These are phyloP conservation scores for Cynoglossus semilaevis DNA, from an alignment of 2,113 vertebrate species.

Conservation along the genomic window DNA sequence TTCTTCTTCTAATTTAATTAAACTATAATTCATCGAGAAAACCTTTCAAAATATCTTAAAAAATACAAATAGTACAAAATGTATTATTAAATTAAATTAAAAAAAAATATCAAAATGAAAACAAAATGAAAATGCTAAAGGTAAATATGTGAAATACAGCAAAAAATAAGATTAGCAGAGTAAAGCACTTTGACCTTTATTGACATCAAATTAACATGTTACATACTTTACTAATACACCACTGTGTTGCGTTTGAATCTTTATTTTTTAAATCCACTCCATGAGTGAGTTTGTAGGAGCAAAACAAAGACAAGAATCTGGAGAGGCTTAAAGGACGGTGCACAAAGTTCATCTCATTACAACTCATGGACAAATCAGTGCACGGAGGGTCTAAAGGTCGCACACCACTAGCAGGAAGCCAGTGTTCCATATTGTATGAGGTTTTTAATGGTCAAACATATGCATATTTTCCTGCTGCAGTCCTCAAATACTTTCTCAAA, in stretches of 20 bases:
- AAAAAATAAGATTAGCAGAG: too few relatives aligned
- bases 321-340: conserved; percentile 20
- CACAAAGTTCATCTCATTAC: conserved; percentile 31
- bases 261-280: background rate
- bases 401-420: conserved; percentile 22
- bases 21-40: background rate
- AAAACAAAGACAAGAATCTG: conserved; percentile 19
- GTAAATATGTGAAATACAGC: background rate
- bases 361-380: conserved; percentile 20
- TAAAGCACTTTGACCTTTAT: conserved; percentile 16
- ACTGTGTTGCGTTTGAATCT: conserved; percentile 25
- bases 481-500: conserved; percentile 43
- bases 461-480: conserved; percentile 43
- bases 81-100: too few relatives aligned
- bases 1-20: background rate
- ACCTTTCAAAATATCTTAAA: background rate
- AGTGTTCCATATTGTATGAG: conserved; percentile 18
- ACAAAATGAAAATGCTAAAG: too few relatives aligned
- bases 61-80: background rate
- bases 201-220: background rate
- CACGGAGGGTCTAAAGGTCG: conserved; percentile 45
- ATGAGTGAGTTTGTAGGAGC: conserved; percentile 5
- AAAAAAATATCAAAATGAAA: too few relatives aligned
- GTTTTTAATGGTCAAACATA: conserved; percentile 63
- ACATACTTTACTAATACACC: background rate